Evolutionary conservation across 1,140 invertebrate genomes (phyloP).

Genomic region (Drosophila ficusphila): DNA sequence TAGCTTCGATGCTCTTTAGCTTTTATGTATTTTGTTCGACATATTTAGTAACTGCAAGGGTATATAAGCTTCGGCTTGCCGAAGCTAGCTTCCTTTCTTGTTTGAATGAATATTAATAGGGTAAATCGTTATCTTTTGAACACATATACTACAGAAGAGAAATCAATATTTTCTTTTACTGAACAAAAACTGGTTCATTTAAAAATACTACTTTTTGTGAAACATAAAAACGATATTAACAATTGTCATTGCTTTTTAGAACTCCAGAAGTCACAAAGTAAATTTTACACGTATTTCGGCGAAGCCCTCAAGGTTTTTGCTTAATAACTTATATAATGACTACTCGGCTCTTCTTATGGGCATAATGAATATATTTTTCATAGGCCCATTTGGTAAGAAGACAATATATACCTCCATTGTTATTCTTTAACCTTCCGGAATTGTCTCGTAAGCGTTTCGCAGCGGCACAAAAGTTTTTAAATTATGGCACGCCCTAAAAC

Average conservation of each 20-base stretch:
- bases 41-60: too few species aligned
- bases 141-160: too few species aligned
- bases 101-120: too few species aligned
- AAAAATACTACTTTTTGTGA: neutral
- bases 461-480: slow-evolving; percentile 12
- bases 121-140: too few species aligned
- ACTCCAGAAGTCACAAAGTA: neutral
- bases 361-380: slow-evolving; percentile 12
- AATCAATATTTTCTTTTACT: too few species aligned
- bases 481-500: slow-evolving; percentile 57
- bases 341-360: slow-evolving; percentile 1
- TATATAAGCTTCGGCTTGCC: too few species aligned
- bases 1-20: too few species aligned
- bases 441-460: slow-evolving; percentile 41
- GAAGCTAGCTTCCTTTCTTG: too few species aligned
- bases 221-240: neutral
- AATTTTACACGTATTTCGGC: slow-evolving; percentile 1
- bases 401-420: slow-evolving; percentile 21
- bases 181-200: too few species aligned
- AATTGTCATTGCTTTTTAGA: neutral
- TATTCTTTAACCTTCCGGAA: slow-evolving; percentile 32
- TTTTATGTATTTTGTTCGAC: too few species aligned
- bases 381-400: slow-evolving; percentile 15
- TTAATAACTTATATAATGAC: slow-evolving; percentile 2
- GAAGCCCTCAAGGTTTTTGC: slow-evolving; percentile 12